Evolutionary conservation across 2,113 vertebrate species (phyloP).

Genomic region (Lipophrys pholis): DNA sequence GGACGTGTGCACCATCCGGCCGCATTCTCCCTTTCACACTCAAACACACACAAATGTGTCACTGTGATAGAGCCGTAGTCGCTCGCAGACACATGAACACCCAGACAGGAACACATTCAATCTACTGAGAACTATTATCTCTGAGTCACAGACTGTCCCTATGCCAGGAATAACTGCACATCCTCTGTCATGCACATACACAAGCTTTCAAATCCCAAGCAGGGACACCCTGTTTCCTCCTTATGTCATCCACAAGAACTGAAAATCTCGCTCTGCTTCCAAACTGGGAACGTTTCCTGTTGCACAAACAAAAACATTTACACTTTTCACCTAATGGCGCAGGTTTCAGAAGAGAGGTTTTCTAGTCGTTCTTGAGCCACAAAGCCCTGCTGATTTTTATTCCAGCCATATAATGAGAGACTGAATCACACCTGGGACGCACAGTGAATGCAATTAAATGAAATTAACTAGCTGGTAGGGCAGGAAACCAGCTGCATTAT

Average conservation of each 20-base stretch:
- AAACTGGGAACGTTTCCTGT: neutral
- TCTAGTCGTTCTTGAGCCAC: conserved; percentile 1
- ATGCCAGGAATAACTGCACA: conserved; percentile 72
- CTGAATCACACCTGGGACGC: conserved; percentile 56
- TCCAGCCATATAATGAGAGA: conserved; percentile 52
- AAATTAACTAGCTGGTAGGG: conserved; percentile 41
- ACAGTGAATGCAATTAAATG: conserved; percentile 46
- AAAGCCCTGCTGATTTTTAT: conserved; percentile 49
- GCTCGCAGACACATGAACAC: conserved; percentile 28
- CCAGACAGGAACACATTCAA: conserved; percentile 25
- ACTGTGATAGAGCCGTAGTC: conserved; percentile 60
- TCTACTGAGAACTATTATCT: conserved; percentile 82
- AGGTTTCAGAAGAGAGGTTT: neutral
- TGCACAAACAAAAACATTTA: neutral
- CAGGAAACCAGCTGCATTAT: conserved; percentile 18
- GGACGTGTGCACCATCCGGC: neutral
- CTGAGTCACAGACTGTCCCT: conserved; percentile 81
- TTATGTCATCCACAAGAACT: conserved; percentile 30
- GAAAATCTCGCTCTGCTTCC: conserved; percentile 24
- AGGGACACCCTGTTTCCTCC: conserved; percentile 38
- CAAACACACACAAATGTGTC: conserved; percentile 44
- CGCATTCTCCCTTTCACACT: conserved; percentile 23
- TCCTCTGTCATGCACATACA: conserved; percentile 23
- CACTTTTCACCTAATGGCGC: neutral
- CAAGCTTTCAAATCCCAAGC: conserved; percentile 31